phyloP scores from a whole-genome alignment of 2,797 vertebrate species.

The Hyperoplus lanceolatus region DNA sequence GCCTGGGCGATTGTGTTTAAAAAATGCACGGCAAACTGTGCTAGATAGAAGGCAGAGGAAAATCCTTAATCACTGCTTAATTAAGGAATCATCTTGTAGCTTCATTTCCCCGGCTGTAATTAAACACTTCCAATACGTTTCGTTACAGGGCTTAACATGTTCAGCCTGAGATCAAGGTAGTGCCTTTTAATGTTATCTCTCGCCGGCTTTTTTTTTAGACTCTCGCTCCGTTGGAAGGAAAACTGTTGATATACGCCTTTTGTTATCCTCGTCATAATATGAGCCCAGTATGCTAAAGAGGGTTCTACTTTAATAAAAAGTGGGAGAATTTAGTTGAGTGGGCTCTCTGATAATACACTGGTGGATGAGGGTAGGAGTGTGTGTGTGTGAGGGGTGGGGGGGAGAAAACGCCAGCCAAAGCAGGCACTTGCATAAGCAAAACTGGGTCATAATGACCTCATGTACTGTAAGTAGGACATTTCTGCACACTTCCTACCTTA shows the following conservation, averaged over 20 bases:
- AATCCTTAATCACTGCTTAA: slow-evolving; percentile 92
- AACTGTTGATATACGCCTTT: slow-evolving; percentile 87
- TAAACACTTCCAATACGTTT: slow-evolving; percentile 90
- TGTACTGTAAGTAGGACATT: slow-evolving; percentile 87
- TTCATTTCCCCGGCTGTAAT: slow-evolving; percentile 90
- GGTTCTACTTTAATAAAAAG: slow-evolving; percentile 82
- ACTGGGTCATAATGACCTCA: slow-evolving; percentile 89
- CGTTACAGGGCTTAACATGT: slow-evolving; percentile 92
- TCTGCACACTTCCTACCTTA: slow-evolving; percentile 74
- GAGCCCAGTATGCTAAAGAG: slow-evolving; percentile 85
- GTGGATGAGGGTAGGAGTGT: slow-evolving; percentile 9
- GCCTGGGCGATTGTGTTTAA: slow-evolving; percentile 87
- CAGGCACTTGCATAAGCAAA: slow-evolving; percentile 84
- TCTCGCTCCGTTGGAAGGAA: slow-evolving; percentile 85
- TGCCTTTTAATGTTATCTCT: slow-evolving; percentile 91
- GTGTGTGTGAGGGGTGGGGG: slow-evolving; percentile 22
- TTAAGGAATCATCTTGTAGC: slow-evolving; percentile 93
- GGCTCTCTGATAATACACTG: slow-evolving; percentile 74
- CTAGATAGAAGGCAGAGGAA: slow-evolving; percentile 88
- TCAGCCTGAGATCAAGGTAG: slow-evolving; percentile 91
- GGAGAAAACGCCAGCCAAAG: slow-evolving; percentile 63
- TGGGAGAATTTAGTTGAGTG: slow-evolving; percentile 78
- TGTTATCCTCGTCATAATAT: slow-evolving; percentile 87
- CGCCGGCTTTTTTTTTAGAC: slow-evolving; percentile 77
- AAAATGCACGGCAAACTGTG: slow-evolving; percentile 89